Conservation (phyloP, 2,888 invertebrate genomes). For the Spodoptera littoralis region DNA sequence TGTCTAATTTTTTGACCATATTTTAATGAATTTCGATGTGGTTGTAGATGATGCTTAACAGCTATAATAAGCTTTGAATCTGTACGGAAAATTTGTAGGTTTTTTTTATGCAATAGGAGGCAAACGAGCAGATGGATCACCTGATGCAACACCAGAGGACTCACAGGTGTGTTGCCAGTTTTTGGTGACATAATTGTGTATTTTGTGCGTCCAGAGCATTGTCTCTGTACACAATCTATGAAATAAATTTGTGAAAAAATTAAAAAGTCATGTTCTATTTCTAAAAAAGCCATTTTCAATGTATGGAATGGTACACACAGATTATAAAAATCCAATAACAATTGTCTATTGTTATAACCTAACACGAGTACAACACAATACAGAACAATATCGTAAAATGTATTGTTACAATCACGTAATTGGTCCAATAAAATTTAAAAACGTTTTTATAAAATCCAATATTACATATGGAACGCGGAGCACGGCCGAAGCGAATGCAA, state of each 20-base stretch:
- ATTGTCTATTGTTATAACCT: conserved; percentile 3
- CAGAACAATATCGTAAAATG: conserved; percentile 27
- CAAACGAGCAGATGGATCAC: no score
- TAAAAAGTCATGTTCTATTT: not conserved
- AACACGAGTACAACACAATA: conserved; percentile 10
- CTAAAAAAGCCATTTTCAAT: not conserved
- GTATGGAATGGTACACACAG: no score
- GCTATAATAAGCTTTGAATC: not conserved
- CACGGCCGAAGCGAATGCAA: conserved; percentile 15
- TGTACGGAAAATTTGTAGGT: conserved; percentile 1
- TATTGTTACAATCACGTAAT: conserved; percentile 31
- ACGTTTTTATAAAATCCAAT: conserved; percentile 46
- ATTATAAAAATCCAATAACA: not conserved
- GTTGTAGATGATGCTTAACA: no score
- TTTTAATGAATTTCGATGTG: no score
- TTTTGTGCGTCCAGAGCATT: no score
- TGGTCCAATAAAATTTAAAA: conserved; percentile 50
- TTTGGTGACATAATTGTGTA: no score
- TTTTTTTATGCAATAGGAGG: not conserved
- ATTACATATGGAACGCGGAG: conserved; percentile 31
- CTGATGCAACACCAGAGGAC: no score
- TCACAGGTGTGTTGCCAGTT: no score
- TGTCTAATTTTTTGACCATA: no score
- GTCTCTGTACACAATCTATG: no score
- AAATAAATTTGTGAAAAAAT: not conserved